Evolutionary conservation across 92 coral and sea anemone genomes (phyloP), one percentile per base, ranked within the genome.

Genomic region (Chrysogorgia sp.): DNA sequence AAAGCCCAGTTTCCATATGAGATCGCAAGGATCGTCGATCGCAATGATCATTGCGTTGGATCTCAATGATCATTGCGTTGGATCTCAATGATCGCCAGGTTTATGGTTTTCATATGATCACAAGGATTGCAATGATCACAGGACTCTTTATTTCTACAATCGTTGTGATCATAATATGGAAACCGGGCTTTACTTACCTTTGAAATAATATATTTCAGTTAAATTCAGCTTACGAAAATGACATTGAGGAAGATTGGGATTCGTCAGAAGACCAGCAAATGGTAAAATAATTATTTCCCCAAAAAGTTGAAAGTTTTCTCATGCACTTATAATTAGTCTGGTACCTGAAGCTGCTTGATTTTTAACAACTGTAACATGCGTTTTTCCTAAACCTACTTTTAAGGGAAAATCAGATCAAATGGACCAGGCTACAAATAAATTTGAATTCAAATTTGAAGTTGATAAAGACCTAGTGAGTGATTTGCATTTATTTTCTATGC

Each of bases 401-500:
- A 31, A 63, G 71, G 45, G 34, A 34, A 40, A 15, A 32, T 32
- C 48, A 14, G 79, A 72, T 53, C 65, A 19, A 14, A 53, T 55
- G 9, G 33, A 35, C 28, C 24, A 33, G n/a, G n/a, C 33, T n/a
- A 35, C 25, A 25, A 41, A 55, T 22, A 12, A 24, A 56, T 15
- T 37, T 29, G 24, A 72, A 20, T 72, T 53, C 37, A 40, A 33
- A 56, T 19, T n/a, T 34, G 45, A 68, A 14, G 28, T 21, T n/a
- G 65, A 72, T 29, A 48, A 69, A 48, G 58, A 53, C 3, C 58
- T 53, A 65, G 79, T 72, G 7, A 32, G 64, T 72, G 20, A 57
- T 6, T 57, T 57, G 6, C 8, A 14, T 57, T 17, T 8, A 17
- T 17, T 8, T 43, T 8, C 50, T 8, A 43, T 17, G 17, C 10